Evolutionary conservation across 2,797 vertebrate genomes (phyloP).

Genomic region (Thunnus albacares): DNA sequence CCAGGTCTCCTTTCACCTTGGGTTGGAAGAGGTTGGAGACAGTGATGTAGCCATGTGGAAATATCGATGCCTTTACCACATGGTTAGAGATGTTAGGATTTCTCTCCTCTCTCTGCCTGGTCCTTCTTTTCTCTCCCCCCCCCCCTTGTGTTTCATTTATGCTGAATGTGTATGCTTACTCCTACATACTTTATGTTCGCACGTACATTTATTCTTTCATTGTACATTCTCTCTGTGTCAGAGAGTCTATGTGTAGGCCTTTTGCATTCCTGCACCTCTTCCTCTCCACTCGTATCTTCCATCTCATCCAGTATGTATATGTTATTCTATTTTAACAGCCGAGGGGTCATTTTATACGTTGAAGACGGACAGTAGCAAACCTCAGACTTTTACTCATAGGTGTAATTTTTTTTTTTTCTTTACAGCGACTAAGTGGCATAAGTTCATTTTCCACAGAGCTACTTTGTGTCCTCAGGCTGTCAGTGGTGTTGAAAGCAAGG

Average conservation of each 20-base stretch:
- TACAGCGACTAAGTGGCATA: constrained; percentile 53
- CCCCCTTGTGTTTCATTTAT: not conserved
- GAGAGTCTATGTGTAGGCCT: not conserved
- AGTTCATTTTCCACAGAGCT: constrained; percentile 70
- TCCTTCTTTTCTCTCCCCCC: not conserved
- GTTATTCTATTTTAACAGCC: constrained; percentile 40
- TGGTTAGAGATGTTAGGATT: constrained; percentile 20
- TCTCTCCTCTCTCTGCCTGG: not conserved
- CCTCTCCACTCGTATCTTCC: not conserved
- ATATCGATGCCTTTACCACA: not conserved
- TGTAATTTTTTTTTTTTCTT: constrained; percentile 3
- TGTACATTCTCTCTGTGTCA: constrained; percentile 43
- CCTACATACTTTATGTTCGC: constrained; percentile 45
- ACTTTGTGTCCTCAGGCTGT: constrained; percentile 78
- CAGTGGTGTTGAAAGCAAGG: constrained; percentile 70
- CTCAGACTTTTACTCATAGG: constrained; percentile 35
- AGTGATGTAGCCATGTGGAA: constrained; percentile 1
- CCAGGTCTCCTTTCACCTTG: not conserved
- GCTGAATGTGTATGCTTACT: constrained; percentile 17
- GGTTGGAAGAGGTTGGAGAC: constrained; percentile 15
- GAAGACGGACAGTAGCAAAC: constrained; percentile 40
- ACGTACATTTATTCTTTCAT: constrained; percentile 38
- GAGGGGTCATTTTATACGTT: constrained; percentile 45
- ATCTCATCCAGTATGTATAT: constrained; percentile 18
- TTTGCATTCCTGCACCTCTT: constrained; percentile 9